Evolutionary conservation across 2,888 invertebrate species (phyloP).

Genomic region (Heterodera filipjevi): DNA sequence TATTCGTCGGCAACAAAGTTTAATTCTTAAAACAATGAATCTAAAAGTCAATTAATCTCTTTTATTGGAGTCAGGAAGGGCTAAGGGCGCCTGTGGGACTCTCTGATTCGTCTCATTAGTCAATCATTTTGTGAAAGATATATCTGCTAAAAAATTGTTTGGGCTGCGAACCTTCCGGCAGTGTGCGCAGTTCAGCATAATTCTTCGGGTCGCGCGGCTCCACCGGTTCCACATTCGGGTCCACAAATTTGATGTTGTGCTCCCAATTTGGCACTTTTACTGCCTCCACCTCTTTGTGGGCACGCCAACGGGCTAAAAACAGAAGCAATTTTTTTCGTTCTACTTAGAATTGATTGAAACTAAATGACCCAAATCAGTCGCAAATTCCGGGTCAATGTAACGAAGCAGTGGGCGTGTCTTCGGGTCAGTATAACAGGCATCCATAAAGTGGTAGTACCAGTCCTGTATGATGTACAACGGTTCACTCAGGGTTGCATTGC

Average conservation of each 20-base stretch:
- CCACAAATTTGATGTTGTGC: not conserved
- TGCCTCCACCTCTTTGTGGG: constrained; percentile 18
- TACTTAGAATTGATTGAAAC: too few relatives aligned
- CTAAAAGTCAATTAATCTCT: too few relatives aligned
- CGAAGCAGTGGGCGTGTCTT: constrained; percentile 28
- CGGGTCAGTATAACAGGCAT: constrained; percentile 26
- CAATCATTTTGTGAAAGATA: too few relatives aligned
- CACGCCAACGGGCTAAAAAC: constrained; percentile 13
- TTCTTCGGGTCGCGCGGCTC: constrained; percentile 16
- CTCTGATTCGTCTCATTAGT: too few relatives aligned
- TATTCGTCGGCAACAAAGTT: constrained; percentile 29
- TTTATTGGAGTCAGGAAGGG: too few relatives aligned
- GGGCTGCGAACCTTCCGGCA: not conserved
- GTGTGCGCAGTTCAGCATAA: not conserved
- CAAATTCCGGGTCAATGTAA: constrained; percentile 31
- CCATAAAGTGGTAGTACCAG: constrained; percentile 37
- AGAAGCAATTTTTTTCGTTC: not conserved
- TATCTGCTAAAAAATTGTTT: not conserved
- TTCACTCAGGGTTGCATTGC: too few relatives aligned
- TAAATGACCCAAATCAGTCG: constrained; percentile 21
- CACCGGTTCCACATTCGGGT: constrained; percentile 3
- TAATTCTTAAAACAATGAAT: not conserved
- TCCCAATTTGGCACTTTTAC: not conserved
- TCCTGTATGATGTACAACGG: constrained; percentile 18
- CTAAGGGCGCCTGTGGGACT: too few relatives aligned